Evolutionary conservation across 2,797 vertebrate genomes (phyloP), one percentile per base, ranked within the genome.

Genomic region (Pangasius mekongensis): DNA sequence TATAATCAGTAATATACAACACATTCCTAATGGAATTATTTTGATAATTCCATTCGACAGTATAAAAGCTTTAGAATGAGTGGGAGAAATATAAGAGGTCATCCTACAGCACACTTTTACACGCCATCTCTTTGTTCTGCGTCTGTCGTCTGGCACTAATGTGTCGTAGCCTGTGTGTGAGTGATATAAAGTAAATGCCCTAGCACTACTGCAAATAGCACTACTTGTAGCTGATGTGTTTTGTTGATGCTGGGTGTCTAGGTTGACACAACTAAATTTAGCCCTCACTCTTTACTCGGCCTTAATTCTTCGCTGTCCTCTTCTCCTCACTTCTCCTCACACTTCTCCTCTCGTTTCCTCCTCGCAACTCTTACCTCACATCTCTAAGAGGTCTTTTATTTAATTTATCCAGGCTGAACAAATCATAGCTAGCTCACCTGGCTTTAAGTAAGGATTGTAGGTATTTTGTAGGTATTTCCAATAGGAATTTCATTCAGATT

Each of bases 221-320:
- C 52, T 80, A 58, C 54, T 58, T 0, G 24, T 22, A 77, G 54
- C 52, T 10, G 16, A 78, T 30, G 7, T 80, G 85, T 92, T 91
- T 91, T 94, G 92, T 96, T 95, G 92, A 89, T 91, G 92, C 91
- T 88, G 80, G 33, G 88, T 58, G 10, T 47, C 43, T 47, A 47
- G 43, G 0, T 47, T 47, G 5, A 47, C 43, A 47, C 43, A 47
- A 47, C 43, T 7, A 47, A 47, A 8, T 47, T 47, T 47, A 47
- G 43, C 43, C 43, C 8, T 47, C 47, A 47, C 47, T 47, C 47
- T 47, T 47, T 47, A 47, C 47, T 47, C 47, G 5, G 47, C 47
- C 47, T 47, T 47, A 47, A 47, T 47, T 47, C 47, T 47, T 47
- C 47, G 8, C 47, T 47, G 47, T 47, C 47, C 2, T 9, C 43